These are phyloP conservation scores for Notocelia uddmanniana DNA, from an alignment of 2,888 invertebrate species.

Conservation along the genomic window DNA sequence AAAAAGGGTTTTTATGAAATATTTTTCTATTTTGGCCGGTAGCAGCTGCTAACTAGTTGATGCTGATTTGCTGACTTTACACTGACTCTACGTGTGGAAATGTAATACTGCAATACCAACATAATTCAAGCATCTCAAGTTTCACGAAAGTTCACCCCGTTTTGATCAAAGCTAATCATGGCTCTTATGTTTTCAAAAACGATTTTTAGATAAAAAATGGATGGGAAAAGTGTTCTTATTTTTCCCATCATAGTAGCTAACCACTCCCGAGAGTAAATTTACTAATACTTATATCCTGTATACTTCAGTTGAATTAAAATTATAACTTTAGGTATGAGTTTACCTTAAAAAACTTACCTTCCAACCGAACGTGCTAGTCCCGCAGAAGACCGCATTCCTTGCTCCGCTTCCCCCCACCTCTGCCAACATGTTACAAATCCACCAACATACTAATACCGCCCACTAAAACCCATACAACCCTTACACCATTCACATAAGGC, in stretches of 20 bases:
- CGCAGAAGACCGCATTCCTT: constrained; percentile 82
- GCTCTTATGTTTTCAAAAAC: neutral
- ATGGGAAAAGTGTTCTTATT: neutral
- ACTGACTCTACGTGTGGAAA: too few relatives aligned
- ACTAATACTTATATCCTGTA: neutral
- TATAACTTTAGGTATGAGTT: neutral
- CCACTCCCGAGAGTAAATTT: neutral
- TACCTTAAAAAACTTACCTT: constrained; percentile 5
- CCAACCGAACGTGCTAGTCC: constrained; percentile 60
- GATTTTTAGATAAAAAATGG: neutral
- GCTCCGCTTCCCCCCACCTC: constrained; percentile 64
- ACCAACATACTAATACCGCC: constrained; percentile 52
- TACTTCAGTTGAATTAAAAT: neutral
- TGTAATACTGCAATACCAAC: too few relatives aligned
- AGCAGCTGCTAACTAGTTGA: too few relatives aligned
- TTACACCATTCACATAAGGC: constrained; percentile 50
- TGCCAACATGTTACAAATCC: constrained; percentile 62
- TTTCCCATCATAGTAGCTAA: neutral
- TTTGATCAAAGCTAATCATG: too few relatives aligned
- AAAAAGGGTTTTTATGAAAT: too few relatives aligned
- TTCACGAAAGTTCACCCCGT: too few relatives aligned
- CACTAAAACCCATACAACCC: constrained; percentile 47
- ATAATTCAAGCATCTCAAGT: too few relatives aligned
- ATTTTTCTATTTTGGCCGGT: too few relatives aligned
- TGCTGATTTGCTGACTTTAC: too few relatives aligned